Base-by-base conservation (phyloP, 2,888 invertebrate genomes). In the Lasiommata megera region DNA sequence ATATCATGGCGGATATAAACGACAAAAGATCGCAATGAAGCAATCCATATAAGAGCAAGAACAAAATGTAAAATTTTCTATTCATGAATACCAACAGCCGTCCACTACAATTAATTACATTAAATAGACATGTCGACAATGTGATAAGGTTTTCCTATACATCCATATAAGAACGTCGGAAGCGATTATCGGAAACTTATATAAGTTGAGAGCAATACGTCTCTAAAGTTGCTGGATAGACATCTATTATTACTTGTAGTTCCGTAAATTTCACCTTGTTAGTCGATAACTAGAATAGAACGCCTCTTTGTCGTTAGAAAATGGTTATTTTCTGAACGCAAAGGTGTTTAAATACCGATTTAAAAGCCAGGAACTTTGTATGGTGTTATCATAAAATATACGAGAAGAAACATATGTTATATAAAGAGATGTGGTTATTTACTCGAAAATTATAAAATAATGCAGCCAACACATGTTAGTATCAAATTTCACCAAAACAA, bases 111-210 rank as follows among this genome's bases (percentile, higher is more conserved):
- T 29, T 11, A 51, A 51, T 40, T 6, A 51, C 28, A 16, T 28
- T 28, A 6, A 38, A 38, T 14, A 34, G 57, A 50, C 46, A 54
- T 51, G 60, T 57, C 44, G 46, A 54, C 60, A 54, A 51, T 60
- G 46, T 34, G 8, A 28, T 44, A 41, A 60, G 60, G 54, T 34
- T 79, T 84, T 84, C 82, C 84, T 79, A 69, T 73, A 76, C 79
- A 71, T 64, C 81, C 82, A 79, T 85, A 80, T 70, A 73, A 56
- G 73, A 59, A 63, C 63, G 56, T 66, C 79, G 80, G 80, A 80
- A 82, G 76, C 67, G 61, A 64, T 62, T 70, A 67, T 60, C 44
- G 47, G 57, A 56, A 60, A 63, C 57, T 63, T 66, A 67, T 63
- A 60, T 66, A 65, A 66, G 58, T 55, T 51, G 38, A 44, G 43